phyloP scores from a whole-genome alignment of 2,797 vertebrate species.

The Gobionotothen gibberifrons region DNA sequence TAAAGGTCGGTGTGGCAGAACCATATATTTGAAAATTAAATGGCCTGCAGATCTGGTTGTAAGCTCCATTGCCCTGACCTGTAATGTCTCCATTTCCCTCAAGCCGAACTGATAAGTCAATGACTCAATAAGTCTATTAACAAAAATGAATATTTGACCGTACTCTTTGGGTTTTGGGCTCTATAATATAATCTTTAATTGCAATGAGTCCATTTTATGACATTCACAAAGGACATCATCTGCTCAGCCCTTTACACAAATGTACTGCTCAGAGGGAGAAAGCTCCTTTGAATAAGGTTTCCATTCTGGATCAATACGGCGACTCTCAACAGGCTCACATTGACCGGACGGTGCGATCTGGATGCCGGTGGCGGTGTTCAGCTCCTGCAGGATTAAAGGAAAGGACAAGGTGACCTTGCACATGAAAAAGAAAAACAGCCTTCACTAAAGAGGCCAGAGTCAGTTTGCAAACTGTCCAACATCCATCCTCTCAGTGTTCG shows the following conservation, averaged over 20 bases:
- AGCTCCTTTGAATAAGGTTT: constrained; percentile 22
- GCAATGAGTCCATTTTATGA: not conserved
- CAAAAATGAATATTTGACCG: not conserved
- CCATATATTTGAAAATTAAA: constrained; percentile 22
- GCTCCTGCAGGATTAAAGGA: constrained; percentile 48
- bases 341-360: constrained; percentile 35
- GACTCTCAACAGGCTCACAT: constrained; percentile 36
- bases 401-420: constrained; percentile 52
- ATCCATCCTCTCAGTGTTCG: constrained; percentile 46
- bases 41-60: not conserved
- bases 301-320: constrained; percentile 33
- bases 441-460: constrained; percentile 26
- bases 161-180: not conserved
- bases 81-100: not conserved
- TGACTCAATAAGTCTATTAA: not conserved
- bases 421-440: constrained; percentile 49
- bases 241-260: not conserved
- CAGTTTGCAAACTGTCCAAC: constrained; percentile 9
- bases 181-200: not conserved
- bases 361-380: constrained; percentile 31
- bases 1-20: constrained; percentile 29
- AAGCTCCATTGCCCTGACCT: constrained; percentile 9
- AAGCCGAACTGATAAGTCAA: not conserved
- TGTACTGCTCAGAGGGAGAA: constrained; percentile 9
- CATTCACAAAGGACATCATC: constrained; percentile 9